Evolutionary conservation across 2,797 vertebrate species (phyloP).

Genomic region (Arnoldichthys spilopterus): DNA sequence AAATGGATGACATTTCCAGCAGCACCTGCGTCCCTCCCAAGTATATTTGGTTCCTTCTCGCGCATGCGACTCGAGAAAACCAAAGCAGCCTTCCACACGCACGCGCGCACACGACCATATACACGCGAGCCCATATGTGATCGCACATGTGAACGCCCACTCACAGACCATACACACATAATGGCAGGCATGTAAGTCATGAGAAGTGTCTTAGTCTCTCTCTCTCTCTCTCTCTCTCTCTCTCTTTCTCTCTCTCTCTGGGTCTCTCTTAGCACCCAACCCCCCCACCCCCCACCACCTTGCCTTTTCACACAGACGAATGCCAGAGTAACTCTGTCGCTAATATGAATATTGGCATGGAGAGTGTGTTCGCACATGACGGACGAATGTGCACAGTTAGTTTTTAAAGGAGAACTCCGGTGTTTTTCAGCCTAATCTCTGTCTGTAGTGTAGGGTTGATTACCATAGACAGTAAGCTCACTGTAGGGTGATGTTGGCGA

Average conservation of each 20-base stretch:
- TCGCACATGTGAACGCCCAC: slow-evolving; percentile 36
- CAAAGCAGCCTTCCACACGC: slow-evolving; percentile 17
- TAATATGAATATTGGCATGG: neutral
- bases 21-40: slow-evolving; percentile 64
- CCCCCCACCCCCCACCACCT: neutral
- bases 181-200: slow-evolving; percentile 44
- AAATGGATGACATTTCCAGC: slow-evolving; percentile 63
- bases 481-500: too few species aligned
- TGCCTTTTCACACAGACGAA: neutral
- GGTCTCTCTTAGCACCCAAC: slow-evolving; percentile 19
- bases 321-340: neutral
- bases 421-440: too few species aligned
- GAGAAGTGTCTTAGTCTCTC: slow-evolving; percentile 29
- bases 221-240: slow-evolving; percentile 24
- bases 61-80: neutral
- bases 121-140: slow-evolving; percentile 40
- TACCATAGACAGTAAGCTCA: too few species aligned
- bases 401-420: neutral
- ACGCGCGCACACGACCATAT: neutral
- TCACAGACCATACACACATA: slow-evolving; percentile 32
- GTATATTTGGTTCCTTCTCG: slow-evolving; percentile 23
- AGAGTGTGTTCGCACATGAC: neutral
- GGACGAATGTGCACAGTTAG: neutral
- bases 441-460: too few species aligned
- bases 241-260: too few species aligned